Evolutionary conservation across 2,113 vertebrate species (phyloP).

Genomic region (Rhagologus leucostigma): DNA sequence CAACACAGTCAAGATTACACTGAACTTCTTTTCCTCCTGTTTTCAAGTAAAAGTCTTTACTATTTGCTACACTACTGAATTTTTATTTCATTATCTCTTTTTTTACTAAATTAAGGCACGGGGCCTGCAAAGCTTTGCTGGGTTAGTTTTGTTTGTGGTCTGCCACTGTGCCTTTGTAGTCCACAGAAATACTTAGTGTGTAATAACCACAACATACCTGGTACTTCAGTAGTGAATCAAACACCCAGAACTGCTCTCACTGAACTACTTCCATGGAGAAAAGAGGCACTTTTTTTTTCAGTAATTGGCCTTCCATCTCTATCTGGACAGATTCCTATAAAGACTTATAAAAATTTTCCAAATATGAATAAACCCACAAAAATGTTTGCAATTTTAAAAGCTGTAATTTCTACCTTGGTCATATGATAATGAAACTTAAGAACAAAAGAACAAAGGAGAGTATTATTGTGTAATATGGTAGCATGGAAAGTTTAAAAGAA

Average conservation of each 20-base stretch:
- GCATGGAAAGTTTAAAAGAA: background rate
- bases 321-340: background rate
- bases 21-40: background rate
- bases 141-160: background rate
- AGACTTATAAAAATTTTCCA: background rate
- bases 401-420: background rate
- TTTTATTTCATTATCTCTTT: background rate
- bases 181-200: background rate
- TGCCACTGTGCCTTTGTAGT: background rate
- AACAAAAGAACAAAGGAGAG: background rate
- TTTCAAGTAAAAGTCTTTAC: background rate
- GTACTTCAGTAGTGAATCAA: background rate
- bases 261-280: background rate
- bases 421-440: background rate
- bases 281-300: background rate
- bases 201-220: background rate
- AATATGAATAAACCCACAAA: slow-evolving; percentile 5
- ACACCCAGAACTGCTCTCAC: background rate
- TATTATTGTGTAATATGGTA: background rate
- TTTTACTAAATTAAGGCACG: background rate
- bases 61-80: background rate
- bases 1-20: background rate
- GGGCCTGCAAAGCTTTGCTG: background rate
- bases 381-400: background rate
- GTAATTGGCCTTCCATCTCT: background rate